A percentile compares a stretch with the other conserved stretches of the same genome.
These are phyloP conservation scores for Eilema depressum DNA, from an alignment of 2,888 invertebrate species.

Conservation along the genomic window DNA sequence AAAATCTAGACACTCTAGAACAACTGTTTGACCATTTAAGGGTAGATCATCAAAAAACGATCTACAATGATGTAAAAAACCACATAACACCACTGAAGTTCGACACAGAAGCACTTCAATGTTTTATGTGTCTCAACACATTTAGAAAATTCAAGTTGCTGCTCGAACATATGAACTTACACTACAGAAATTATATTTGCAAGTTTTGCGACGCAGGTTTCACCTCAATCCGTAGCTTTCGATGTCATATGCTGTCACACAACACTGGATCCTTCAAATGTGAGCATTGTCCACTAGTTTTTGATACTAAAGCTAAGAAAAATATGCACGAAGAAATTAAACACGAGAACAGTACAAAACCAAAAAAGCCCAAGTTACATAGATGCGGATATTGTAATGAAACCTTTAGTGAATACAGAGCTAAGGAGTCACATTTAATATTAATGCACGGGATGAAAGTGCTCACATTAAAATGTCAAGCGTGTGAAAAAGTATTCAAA, in stretches of 20 bases:
- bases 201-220: constrained; percentile 55
- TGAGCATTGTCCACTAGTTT: constrained; percentile 65
- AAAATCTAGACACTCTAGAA: constrained; percentile 49
- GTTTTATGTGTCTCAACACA: constrained; percentile 56
- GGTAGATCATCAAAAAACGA: constrained; percentile 48
- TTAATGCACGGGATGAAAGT: constrained; percentile 7
- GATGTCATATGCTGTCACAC: constrained; percentile 42
- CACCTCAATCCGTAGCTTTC: constrained; percentile 31
- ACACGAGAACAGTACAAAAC: neutral
- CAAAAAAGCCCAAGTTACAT: neutral
- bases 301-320: constrained; percentile 60
- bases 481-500: constrained; percentile 34
- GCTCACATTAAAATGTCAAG: constrained; percentile 25
- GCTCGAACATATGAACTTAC: constrained; percentile 63
- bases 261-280: constrained; percentile 51
- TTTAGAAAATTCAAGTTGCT: constrained; percentile 39
- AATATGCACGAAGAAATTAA: constrained; percentile 60
- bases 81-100: constrained; percentile 65
- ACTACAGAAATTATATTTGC: constrained; percentile 67
- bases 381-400: constrained; percentile 15
- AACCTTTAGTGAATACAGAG: constrained; percentile 8
- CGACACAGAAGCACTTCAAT: constrained; percentile 49
- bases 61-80: constrained; percentile 58
- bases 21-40: constrained; percentile 54
- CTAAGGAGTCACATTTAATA: constrained; percentile 7